Evolutionary conservation across 1,140 invertebrate genomes (phyloP), one percentile per base, ranked within the genome.

Genomic region (Papilio polyxenes): DNA sequence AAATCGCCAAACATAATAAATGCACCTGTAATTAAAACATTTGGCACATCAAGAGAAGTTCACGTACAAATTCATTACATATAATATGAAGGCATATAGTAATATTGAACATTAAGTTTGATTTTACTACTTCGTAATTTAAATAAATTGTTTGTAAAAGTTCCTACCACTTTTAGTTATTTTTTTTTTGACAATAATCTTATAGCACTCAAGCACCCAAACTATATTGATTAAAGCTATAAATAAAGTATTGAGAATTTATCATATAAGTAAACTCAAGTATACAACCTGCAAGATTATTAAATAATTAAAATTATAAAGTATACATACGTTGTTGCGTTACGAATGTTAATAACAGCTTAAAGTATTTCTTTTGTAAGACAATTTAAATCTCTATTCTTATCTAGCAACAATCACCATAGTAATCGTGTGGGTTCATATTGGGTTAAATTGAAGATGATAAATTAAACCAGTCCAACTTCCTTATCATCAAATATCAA

Each of bases 1-100:
- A 77, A 77, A 37, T 53, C 11, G 2, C 75, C 75, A 77, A 23
- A 77, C 75, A 77, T 77, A 15, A 51, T 31, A 77, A 75, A 77
- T 51, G 31, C 23, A 72, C 75, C 74, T 75, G 44, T 75, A 75
- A 75, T 40, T 13, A 4, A 49, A 75, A 13, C 15, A 44, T n/a
- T 17, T 44, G 17, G n/a, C 17, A 40, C 40, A 74, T 74, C 17
- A 37, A 69, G 5, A 23, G 11, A 65, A 7, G 62, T 8, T 10
- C n/a, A 6, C 51, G 2, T 31, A 31, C 23, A 31, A 31, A 44
- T 44, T 44, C 40, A 44, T 44, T 44, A 7, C 40, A 44, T 7
- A 44, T 44, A 44, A 44, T 44, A 44, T 44, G 40, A 44, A 44
- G 40, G 7, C 40, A 44, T 44, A 44, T 44, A 44, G 40, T 44